Evolutionary conservation across 1,140 invertebrate species (phyloP).

Genomic region (Drosophila parvula): DNA sequence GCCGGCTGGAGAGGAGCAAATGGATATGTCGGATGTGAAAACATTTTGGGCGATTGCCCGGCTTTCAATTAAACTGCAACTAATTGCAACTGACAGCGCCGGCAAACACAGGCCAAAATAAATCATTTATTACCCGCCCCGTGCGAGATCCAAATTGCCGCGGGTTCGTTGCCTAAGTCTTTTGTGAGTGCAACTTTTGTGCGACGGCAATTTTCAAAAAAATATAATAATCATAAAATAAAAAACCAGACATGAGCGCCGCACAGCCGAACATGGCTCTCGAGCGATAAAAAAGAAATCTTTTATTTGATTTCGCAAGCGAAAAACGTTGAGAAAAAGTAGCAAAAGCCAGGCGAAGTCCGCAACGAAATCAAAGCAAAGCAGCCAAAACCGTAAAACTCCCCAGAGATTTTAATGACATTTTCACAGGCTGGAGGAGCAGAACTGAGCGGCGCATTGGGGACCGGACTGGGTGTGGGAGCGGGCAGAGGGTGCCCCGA

Average conservation of each 20-base stretch:
- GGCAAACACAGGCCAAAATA: conserved; percentile 57
- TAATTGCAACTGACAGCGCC: conserved; percentile 75
- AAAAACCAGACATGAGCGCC: conserved; percentile 68
- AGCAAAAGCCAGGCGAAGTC: conserved; percentile 41
- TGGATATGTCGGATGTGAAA: conserved; percentile 61
- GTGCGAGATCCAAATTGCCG: conserved; percentile 22
- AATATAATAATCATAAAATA: conserved; percentile 81
- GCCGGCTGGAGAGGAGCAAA: conserved; percentile 35
- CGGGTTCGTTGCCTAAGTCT: conserved; percentile 72
- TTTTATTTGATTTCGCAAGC: conserved; percentile 76
- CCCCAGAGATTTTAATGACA: conserved; percentile 82
- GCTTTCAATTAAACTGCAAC: conserved; percentile 74
- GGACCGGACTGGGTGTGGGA: conserved; percentile 33
- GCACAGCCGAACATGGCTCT: conserved; percentile 35
- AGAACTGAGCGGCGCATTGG: conserved; percentile 13
- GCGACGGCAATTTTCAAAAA: conserved; percentile 71
- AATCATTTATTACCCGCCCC: conserved; percentile 59
- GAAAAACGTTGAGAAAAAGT: conserved; percentile 74
- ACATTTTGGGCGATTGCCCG: conserved; percentile 50
- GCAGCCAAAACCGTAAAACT: conserved; percentile 70
- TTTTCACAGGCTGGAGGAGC: conserved; percentile 69
- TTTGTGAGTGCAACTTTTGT: conserved; percentile 54
- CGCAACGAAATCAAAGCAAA: conserved; percentile 72
- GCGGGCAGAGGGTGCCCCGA: conserved; percentile 28
- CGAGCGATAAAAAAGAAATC: conserved; percentile 79